Evolutionary conservation across 1,140 invertebrate species (phyloP).

Genomic region (Hylyphantes graminicola): DNA sequence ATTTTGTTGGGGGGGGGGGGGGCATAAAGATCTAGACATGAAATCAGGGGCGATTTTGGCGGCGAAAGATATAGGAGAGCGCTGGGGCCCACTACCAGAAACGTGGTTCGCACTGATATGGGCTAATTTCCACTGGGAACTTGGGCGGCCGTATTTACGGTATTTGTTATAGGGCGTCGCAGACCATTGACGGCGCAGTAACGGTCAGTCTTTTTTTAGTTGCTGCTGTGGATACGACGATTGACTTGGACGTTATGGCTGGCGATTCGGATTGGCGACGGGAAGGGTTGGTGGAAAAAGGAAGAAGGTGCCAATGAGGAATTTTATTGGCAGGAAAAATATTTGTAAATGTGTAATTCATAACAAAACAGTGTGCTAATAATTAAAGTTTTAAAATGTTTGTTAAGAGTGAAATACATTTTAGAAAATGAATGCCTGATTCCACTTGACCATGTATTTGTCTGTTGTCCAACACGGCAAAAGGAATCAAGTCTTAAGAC

Average conservation of each 20-base stretch:
- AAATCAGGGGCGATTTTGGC: constrained; percentile 27
- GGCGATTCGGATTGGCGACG: constrained; percentile 17
- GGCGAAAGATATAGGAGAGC: constrained; percentile 50
- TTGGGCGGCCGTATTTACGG: constrained; percentile 44
- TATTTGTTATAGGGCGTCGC: constrained; percentile 54
- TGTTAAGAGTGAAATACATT: too few relatives aligned
- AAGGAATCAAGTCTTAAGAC: too few relatives aligned
- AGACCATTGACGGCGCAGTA: constrained; percentile 54
- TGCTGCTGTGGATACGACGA: constrained; percentile 32
- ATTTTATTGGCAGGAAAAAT: background rate
- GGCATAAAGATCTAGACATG: constrained; percentile 28
- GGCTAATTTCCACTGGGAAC: constrained; percentile 54
- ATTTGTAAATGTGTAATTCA: too few relatives aligned
- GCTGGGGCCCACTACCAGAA: constrained; percentile 48
- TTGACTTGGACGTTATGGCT: constrained; percentile 48
- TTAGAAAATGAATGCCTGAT: too few relatives aligned
- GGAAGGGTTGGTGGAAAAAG: constrained; percentile 24
- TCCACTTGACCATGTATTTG: too few relatives aligned
- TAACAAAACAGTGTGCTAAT: too few relatives aligned
- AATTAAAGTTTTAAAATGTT: too few relatives aligned
- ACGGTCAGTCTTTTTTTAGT: constrained; percentile 50
- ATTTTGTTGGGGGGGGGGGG: constrained; percentile 23
- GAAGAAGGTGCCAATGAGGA: background rate
- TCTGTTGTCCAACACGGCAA: too few relatives aligned
- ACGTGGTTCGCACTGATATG: constrained; percentile 57